Percentiles rank a stretch among this genome's conserved stretches.
Evolutionary conservation across 2,113 vertebrate species (phyloP).

Genomic region (Aegotheles bennettii): DNA sequence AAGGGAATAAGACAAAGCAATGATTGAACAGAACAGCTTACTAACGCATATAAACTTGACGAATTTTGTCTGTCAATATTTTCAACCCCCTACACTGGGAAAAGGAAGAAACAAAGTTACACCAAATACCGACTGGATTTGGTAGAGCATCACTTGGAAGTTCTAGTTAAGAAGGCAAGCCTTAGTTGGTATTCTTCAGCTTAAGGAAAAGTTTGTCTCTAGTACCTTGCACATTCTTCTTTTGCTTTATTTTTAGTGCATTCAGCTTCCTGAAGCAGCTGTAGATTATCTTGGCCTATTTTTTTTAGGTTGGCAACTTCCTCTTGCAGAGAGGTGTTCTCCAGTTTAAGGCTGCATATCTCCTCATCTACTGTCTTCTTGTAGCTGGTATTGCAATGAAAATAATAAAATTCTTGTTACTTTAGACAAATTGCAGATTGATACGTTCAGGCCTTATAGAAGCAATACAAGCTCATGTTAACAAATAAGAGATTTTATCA

Average conservation of each 20-base stretch:
- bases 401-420: background rate
- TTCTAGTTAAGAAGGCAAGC: background rate
- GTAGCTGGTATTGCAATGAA: conserved; percentile 61
- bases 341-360: conserved; percentile 54
- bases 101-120: background rate
- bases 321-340: conserved; percentile 65
- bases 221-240: conserved; percentile 79
- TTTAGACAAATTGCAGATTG: background rate
- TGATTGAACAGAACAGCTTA: background rate
- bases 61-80: background rate
- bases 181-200: background rate
- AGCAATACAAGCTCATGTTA: background rate
- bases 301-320: conserved; percentile 64
- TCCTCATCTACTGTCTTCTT: conserved; percentile 66
- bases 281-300: conserved; percentile 63
- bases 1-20: background rate
- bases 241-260: conserved; percentile 63
- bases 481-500: background rate
- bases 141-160: background rate
- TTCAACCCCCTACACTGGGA: background rate
- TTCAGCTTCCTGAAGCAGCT: conserved; percentile 64
- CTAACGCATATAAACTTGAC: background rate
- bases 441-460: background rate
- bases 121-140: background rate
- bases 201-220: background rate